Evolutionary conservation across 2,888 invertebrate genomes (phyloP).

Genomic region (Athalia cordata): DNA sequence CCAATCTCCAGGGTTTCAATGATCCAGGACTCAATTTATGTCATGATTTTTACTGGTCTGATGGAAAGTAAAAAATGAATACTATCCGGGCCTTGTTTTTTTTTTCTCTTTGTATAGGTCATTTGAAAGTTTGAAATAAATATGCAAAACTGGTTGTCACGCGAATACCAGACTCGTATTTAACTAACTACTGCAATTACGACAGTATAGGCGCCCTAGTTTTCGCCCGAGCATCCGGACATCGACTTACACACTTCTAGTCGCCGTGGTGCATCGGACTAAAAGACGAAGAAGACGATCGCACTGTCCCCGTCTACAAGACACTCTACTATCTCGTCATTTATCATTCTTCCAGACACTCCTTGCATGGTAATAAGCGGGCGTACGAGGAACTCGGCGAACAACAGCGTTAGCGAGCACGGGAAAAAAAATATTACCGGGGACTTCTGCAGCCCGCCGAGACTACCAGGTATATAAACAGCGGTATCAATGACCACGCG

Average conservation of each 20-base stretch:
- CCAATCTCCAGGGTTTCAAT: too few relatives aligned
- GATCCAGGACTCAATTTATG: too few relatives aligned
- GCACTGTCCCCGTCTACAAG: constrained; percentile 16
- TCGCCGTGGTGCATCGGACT: not conserved
- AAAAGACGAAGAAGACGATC: constrained; percentile 7
- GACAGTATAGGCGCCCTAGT: constrained; percentile 28
- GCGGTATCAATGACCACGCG: constrained; percentile 33
- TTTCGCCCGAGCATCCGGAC: constrained; percentile 35
- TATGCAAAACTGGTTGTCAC: constrained; percentile 28
- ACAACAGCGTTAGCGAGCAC: constrained; percentile 26
- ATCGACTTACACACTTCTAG: constrained; percentile 2
- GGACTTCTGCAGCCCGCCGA: not conserved
- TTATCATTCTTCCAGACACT: constrained; percentile 53
- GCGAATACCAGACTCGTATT: constrained; percentile 22
- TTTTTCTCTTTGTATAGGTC: not conserved
- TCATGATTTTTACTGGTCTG: too few relatives aligned
- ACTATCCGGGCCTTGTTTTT: constrained; percentile 27
- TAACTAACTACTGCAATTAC: constrained; percentile 19
- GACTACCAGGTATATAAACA: too few relatives aligned
- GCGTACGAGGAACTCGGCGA: constrained; percentile 44
- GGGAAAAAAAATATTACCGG: constrained; percentile 31
- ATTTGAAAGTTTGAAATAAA: not conserved
- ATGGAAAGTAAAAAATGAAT: constrained; percentile 35
- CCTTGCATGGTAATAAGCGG: constrained; percentile 53
- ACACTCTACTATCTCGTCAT: constrained; percentile 49